Conservation (phyloP, 2,797 vertebrate species). For the Antrozous pallidus region DNA sequence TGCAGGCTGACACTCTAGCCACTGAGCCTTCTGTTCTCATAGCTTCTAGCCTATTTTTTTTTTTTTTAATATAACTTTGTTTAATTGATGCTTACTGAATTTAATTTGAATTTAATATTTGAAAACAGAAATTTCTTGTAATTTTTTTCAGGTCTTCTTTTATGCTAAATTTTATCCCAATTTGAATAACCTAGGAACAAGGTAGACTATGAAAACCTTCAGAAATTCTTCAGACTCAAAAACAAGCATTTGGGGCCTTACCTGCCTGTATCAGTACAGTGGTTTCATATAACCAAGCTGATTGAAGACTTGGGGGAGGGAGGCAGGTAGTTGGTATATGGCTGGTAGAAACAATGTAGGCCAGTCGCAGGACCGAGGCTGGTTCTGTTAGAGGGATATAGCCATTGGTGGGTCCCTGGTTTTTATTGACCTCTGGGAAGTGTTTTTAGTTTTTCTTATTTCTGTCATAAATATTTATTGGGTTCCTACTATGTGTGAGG, state of each 20-base stretch:
- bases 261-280: neutral
- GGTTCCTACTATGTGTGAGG: neutral
- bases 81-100: conserved; percentile 52
- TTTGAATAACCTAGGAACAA: conserved; percentile 26
- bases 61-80: conserved; percentile 52
- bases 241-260: neutral
- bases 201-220: neutral
- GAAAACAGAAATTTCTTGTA: conserved; percentile 29
- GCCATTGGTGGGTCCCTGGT: neutral
- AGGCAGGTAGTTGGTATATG: neutral
- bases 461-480: conserved; percentile 4
- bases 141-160: conserved; percentile 13
- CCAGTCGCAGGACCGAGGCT: neutral
- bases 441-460: conserved; percentile 25
- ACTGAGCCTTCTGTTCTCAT: neutral
- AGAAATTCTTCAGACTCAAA: conserved; percentile 38
- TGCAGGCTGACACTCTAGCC: no score
- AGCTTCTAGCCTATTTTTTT: conserved; percentile 4
- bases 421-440: neutral
- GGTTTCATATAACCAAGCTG: neutral
- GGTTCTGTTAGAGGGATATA: neutral
- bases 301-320: neutral
- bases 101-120: conserved; percentile 55
- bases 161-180: conserved; percentile 47
- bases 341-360: neutral